Evolutionary conservation across 2,113 vertebrate species (phyloP), one percentile per base, ranked within the genome.

Genomic region (Geococcyx californianus): DNA sequence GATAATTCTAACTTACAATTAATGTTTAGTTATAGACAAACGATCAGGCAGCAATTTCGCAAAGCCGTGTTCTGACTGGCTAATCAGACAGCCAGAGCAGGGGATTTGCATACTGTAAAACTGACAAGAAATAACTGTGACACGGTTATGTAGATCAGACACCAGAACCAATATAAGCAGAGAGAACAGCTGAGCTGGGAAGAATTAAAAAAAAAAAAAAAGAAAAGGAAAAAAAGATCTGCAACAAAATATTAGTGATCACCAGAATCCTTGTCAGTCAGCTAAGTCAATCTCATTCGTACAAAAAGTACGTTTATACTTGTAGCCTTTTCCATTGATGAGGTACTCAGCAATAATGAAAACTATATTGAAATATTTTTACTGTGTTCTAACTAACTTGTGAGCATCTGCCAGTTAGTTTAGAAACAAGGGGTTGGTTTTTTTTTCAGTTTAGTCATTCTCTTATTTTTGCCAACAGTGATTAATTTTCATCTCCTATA

Each of bases 81-180:
- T 94, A 94, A 90, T 95, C 87, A 95, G 94, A 87, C 76, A 92
- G 74, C 10, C 34, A 77, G 72, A 90, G 78, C 34, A 88, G 59
- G 38, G 52, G 91, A 95, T 95, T 63, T 86, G 51, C 89, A 95
- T 88, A 86, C 51, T 74, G 78, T 80, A 77, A 96, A 94, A 80
- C 16, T 86, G 87, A 85, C 58, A 83, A 91, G 90, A 91, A 93
- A 62, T 78, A 92, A 87, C 64, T 0, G 0, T 5, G n/a, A 87
- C 66, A 93, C 29, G 90, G 86, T 94, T 93, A 94, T 80, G 93
- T 45, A 91, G 72, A 90, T 91, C 42, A 87, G 84, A 89, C 78
- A 91, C 29, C 78, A 93, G 75, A 94, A 90, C 28, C 47, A 91
- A 63, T 73, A 63, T 10, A 28, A 91, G 51, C 20, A 76, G 38